Percentiles rank a stretch among this genome's conserved stretches.
phyloP scores from a whole-genome alignment of 2,113 vertebrate genomes.

The Paramormyrops kingsleyae region DNA sequence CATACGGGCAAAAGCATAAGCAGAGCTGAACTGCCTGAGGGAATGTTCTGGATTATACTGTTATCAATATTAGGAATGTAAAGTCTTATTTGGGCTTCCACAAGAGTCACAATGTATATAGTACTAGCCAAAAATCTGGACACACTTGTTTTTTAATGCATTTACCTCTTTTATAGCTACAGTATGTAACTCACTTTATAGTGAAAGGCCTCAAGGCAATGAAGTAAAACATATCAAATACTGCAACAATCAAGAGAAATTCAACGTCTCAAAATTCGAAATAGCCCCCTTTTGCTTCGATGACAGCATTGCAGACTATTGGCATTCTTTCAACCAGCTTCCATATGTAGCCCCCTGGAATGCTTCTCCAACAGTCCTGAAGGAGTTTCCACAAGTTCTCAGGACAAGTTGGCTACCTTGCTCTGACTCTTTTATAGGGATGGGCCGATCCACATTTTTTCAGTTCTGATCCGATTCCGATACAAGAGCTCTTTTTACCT shows the following conservation, averaged over 20 bases:
- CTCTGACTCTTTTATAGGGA: neutral
- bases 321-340: neutral
- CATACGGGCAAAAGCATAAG: neutral
- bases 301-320: neutral
- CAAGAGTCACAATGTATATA: neutral
- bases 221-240: neutral
- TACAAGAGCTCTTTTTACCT: too few relatives aligned
- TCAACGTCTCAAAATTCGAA: neutral
- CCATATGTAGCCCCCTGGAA: neutral
- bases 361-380: neutral
- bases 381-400: neutral
- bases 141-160: neutral
- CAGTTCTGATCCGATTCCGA: too few relatives aligned
- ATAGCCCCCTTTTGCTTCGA: neutral
- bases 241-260: neutral
- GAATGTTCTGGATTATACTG: neutral
- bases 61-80: neutral
- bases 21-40: neutral
- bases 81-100: neutral
- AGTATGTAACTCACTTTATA: neutral
- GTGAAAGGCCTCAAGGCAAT: neutral
- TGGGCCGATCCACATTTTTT: too few relatives aligned
- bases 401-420: neutral
- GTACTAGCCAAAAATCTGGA: neutral
- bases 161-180: neutral